Percentiles rank a stretch among this genome's conserved stretches.
Conservation (phyloP, 1,140 invertebrate species). For the Globodera rostochiensis region DNA sequence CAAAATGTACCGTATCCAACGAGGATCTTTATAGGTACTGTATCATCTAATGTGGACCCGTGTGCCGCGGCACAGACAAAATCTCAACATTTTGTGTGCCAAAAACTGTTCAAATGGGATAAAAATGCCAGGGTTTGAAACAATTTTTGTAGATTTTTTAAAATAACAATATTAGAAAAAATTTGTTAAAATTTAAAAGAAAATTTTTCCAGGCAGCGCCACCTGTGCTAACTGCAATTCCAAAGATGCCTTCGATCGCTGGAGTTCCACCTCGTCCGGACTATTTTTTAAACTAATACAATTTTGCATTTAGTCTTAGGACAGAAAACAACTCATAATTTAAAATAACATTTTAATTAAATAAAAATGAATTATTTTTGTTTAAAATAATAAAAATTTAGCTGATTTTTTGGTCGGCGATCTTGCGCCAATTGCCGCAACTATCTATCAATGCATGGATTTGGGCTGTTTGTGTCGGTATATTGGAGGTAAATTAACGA, state of each 20-base stretch:
- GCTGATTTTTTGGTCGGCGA: constrained; percentile 40
- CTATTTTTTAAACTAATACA: neutral
- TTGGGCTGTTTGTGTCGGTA: constrained; percentile 48
- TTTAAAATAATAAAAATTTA: neutral
- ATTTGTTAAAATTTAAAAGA: neutral
- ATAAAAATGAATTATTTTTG: neutral
- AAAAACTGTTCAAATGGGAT: neutral
- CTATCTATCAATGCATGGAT: constrained; percentile 55
- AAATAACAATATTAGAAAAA: too few relatives aligned
- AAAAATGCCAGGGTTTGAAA: neutral
- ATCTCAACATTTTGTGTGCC: neutral
- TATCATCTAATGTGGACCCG: neutral
- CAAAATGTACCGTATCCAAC: too few relatives aligned
- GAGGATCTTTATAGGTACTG: neutral
- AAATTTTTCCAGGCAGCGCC: constrained; percentile 32
- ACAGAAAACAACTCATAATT: too few relatives aligned
- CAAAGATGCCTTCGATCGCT: constrained; percentile 47
- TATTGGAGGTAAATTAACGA: constrained; percentile 42
- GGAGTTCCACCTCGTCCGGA: constrained; percentile 15
- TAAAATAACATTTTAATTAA: neutral
- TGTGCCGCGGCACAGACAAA: neutral
- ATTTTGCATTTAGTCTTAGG: too few relatives aligned
- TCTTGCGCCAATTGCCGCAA: constrained; percentile 45
- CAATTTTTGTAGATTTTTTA: neutral
- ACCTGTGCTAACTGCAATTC: constrained; percentile 38